Evolutionary conservation across 2,888 invertebrate species (phyloP).

Genomic region (Saturnia japonica): DNA sequence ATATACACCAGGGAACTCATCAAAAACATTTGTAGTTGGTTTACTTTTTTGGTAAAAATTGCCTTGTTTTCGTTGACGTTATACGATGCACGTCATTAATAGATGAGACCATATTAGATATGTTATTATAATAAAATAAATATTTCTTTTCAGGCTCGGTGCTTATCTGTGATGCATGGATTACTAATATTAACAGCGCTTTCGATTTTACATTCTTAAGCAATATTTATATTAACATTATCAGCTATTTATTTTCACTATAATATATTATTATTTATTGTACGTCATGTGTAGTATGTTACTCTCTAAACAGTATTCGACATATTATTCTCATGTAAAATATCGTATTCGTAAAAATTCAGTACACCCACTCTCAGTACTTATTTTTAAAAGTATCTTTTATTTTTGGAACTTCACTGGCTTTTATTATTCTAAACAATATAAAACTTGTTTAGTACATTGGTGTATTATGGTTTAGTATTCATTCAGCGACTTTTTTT

Average conservation of each 20-base stretch:
- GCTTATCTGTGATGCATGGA: conserved; percentile 75
- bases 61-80: neutral
- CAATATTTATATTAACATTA: conserved; percentile 25
- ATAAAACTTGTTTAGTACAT: too few species aligned
- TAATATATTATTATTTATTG: neutral
- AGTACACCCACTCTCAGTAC: neutral
- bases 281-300: neutral
- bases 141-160: conserved; percentile 76
- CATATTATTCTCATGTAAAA: neutral
- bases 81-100: neutral
- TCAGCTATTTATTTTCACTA: neutral
- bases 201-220: conserved; percentile 33
- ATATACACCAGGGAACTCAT: too few species aligned
- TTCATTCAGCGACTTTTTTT: neutral
- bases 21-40: too few species aligned
- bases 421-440: too few species aligned
- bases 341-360: neutral
- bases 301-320: neutral
- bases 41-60: too few species aligned
- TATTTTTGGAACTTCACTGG: too few species aligned
- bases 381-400: too few species aligned
- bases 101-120: neutral
- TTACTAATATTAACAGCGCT: conserved; percentile 48
- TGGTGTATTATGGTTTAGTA: neutral
- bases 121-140: conserved; percentile 31